phyloP scores from a whole-genome alignment of 1,140 invertebrate species.

The Drosophila burlai region DNA sequence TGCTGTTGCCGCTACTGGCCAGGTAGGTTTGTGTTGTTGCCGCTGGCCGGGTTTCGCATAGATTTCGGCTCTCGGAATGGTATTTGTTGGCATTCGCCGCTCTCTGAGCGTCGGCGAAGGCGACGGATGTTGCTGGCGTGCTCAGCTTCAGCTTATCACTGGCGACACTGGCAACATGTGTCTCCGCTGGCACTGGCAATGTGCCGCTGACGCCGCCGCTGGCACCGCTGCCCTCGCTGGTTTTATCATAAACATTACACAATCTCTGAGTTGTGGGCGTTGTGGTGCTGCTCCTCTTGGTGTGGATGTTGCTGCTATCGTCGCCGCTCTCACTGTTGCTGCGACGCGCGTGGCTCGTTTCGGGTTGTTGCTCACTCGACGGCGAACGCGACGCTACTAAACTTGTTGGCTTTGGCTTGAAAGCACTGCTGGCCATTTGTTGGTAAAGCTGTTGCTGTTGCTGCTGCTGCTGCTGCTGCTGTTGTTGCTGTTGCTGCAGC shows the following conservation, averaged over 20 bases:
- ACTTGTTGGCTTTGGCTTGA: constrained; percentile 78
- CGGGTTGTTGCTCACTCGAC: constrained; percentile 73
- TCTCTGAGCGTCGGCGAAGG: constrained; percentile 38
- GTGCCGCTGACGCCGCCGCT: constrained; percentile 37
- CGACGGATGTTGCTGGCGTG: constrained; percentile 33
- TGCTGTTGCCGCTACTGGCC: constrained; percentile 65
- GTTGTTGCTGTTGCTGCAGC: constrained; percentile 42
- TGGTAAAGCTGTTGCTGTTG: constrained; percentile 48
- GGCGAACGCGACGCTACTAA: constrained; percentile 76
- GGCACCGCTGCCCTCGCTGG: constrained; percentile 17
- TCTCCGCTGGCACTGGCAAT: constrained; percentile 35
- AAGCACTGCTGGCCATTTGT: constrained; percentile 63
- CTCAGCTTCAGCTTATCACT: constrained; percentile 47
- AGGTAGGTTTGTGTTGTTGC: constrained; percentile 78
- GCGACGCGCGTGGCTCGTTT: constrained; percentile 58
- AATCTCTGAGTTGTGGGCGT: constrained; percentile 75
- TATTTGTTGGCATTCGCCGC: constrained; percentile 64
- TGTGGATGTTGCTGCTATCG: constrained; percentile 18
- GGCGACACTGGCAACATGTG: constrained; percentile 43
- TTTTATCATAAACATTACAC: constrained; percentile 78
- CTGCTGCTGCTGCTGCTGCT: constrained; percentile 47
- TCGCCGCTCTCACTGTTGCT: constrained; percentile 23
- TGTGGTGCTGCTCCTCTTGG: constrained; percentile 39
- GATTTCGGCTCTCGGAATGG: constrained; percentile 63
- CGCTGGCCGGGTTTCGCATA: constrained; percentile 72